Evolutionary conservation across 2,888 invertebrate species (phyloP).

Genomic region (Busseola fusca): DNA sequence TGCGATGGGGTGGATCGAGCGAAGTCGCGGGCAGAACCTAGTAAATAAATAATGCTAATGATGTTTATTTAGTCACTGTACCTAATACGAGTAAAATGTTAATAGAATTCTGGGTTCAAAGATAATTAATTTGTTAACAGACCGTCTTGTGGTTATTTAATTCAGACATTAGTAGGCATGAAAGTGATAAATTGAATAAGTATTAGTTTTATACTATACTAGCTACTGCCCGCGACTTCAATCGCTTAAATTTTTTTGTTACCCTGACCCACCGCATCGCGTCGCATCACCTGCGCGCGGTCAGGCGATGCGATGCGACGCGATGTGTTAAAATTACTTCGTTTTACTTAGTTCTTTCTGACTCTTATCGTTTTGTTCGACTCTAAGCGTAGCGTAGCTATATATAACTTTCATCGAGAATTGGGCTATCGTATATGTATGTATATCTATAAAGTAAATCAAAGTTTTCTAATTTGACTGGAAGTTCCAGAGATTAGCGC

Average conservation of each 20-base stretch:
- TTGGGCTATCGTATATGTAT: no score
- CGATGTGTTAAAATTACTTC: no score
- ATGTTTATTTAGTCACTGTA: background rate
- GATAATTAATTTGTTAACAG: slow-evolving; percentile 13
- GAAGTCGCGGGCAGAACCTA: background rate
- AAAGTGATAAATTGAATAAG: slow-evolving; percentile 12
- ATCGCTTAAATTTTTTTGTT: no score
- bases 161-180: slow-evolving; percentile 1
- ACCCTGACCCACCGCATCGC: no score
- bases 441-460: background rate
- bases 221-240: no score
- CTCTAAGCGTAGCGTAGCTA: no score
- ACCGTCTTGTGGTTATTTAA: background rate
- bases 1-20: background rate
- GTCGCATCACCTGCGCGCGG: no score
- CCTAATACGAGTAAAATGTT: slow-evolving; percentile 5
- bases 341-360: background rate
- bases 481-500: background rate
- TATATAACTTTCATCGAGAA: background rate
- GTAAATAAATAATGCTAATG: slow-evolving; percentile 10
- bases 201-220: slow-evolving; percentile 6
- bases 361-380: no score
- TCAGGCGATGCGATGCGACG: no score
- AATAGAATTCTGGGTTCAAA: slow-evolving; percentile 8
- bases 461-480: background rate